Evolutionary conservation across 2,113 vertebrate species (phyloP).

Genomic region (Pelobates fuscus): DNA sequence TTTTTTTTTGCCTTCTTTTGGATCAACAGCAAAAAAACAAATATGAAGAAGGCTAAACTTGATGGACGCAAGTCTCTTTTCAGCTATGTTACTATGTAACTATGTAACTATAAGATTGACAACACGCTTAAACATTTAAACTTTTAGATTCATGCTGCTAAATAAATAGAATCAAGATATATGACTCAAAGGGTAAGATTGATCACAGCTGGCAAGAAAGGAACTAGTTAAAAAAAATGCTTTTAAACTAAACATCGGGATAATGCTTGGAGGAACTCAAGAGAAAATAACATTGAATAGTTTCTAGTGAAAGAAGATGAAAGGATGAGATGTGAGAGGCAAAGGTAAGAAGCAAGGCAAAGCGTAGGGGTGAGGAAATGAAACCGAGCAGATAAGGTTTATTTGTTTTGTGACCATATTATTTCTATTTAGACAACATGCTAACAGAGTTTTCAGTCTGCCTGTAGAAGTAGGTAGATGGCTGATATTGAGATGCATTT

Average conservation of each 20-base stretch:
- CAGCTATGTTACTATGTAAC: too few relatives aligned
- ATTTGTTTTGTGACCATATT: slow-evolving; percentile 38
- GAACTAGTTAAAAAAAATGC: slow-evolving; percentile 27
- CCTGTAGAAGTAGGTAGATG: slow-evolving; percentile 21
- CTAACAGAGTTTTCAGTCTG: slow-evolving; percentile 17
- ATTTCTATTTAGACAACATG: slow-evolving; percentile 29
- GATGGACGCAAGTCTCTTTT: too few relatives aligned
- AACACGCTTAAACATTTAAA: too few relatives aligned
- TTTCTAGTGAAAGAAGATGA: slow-evolving; percentile 35
- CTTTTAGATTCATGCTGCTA: too few relatives aligned
- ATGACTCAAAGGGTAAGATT: not conserved
- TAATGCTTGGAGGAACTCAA: slow-evolving; percentile 2
- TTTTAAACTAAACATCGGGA: slow-evolving; percentile 6
- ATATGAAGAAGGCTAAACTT: too few relatives aligned
- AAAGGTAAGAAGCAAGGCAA: slow-evolving; percentile 44
- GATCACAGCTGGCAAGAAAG: not conserved
- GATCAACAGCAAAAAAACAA: too few relatives aligned
- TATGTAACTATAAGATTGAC: too few relatives aligned
- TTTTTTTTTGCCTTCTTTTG: too few relatives aligned
- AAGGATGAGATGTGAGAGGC: slow-evolving; percentile 44
- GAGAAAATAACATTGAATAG: slow-evolving; percentile 25
- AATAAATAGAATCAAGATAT: too few relatives aligned
- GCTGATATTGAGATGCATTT: slow-evolving; percentile 23
- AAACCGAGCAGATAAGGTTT: slow-evolving; percentile 45
- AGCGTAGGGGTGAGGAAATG: slow-evolving; percentile 44